phyloP scores from a whole-genome alignment of 2,888 invertebrate species.

The Lysandra bellargus region DNA sequence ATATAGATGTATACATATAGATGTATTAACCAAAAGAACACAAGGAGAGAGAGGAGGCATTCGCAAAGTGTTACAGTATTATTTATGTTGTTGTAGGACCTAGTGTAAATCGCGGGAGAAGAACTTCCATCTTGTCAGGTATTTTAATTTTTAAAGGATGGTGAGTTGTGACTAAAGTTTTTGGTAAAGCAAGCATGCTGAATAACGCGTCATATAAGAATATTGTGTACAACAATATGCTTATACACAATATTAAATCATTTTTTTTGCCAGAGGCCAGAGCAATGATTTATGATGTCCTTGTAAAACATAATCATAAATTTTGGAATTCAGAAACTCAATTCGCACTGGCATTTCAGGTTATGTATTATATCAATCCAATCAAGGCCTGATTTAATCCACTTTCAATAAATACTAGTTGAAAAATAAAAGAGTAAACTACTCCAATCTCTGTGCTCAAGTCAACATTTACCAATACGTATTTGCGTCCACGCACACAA shows the following conservation, averaged over 20 bases:
- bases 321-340: neutral
- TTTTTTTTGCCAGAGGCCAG: neutral
- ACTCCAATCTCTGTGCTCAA: conserved; percentile 56
- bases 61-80: too few species aligned
- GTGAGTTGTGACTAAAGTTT: too few species aligned
- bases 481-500: conserved; percentile 70
- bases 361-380: conserved; percentile 7
- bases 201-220: too few species aligned
- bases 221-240: too few species aligned
- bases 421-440: conserved; percentile 37
- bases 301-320: neutral
- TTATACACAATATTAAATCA: neutral
- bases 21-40: too few species aligned
- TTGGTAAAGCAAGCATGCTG: too few species aligned
- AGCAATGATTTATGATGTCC: neutral
- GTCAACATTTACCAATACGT: conserved; percentile 78
- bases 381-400: neutral
- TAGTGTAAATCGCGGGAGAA: too few species aligned
- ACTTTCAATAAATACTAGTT: conserved; percentile 32
- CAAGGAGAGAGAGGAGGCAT: too few species aligned
- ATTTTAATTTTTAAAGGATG: too few species aligned
- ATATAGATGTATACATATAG: too few species aligned
- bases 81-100: too few species aligned
- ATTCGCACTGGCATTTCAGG: neutral
- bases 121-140: too few species aligned